These are phyloP conservation scores for Paelopatides confundens DNA, from an alignment of 53 echinoderm and acorn worm species.

Conservation along the genomic window DNA sequence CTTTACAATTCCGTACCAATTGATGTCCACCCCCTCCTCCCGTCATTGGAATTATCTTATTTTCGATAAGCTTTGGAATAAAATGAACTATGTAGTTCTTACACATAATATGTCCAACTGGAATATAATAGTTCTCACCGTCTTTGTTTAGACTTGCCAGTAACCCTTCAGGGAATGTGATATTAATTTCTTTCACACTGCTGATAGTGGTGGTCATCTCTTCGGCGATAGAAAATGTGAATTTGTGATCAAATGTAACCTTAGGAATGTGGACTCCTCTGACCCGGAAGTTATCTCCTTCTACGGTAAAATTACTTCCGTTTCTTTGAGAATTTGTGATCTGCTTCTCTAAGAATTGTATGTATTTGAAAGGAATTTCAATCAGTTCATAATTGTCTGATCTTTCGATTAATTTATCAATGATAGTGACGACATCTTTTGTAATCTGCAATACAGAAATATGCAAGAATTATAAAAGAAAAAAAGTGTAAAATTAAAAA, in stretches of 20 bases:
- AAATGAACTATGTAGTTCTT: too few relatives aligned
- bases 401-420: slow-evolving; percentile 23
- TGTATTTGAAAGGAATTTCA: background rate
- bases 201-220: background rate
- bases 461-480: too few relatives aligned
- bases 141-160: background rate
- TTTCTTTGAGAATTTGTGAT: slow-evolving; percentile 7
- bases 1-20: too few relatives aligned
- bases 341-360: slow-evolving; percentile 11
- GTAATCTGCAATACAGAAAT: background rate
- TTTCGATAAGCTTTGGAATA: too few relatives aligned
- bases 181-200: background rate
- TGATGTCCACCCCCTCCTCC: too few relatives aligned
- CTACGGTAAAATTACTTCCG: slow-evolving; percentile 7
- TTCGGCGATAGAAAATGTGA: background rate
- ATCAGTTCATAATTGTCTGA: background rate
- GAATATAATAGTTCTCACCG: background rate
- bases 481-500: too few relatives aligned
- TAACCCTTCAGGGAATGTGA: slow-evolving; percentile 26
- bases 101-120: too few relatives aligned
- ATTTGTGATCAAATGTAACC: background rate
- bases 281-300: background rate
- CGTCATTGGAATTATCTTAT: too few relatives aligned
- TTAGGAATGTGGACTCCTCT: slow-evolving; percentile 8
- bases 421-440: background rate